A percentile compares a stretch with the other conserved stretches of the same genome.
These are phyloP conservation scores for Saturnia japonica DNA, from an alignment of 2,888 invertebrate species.

Conservation along the genomic window DNA sequence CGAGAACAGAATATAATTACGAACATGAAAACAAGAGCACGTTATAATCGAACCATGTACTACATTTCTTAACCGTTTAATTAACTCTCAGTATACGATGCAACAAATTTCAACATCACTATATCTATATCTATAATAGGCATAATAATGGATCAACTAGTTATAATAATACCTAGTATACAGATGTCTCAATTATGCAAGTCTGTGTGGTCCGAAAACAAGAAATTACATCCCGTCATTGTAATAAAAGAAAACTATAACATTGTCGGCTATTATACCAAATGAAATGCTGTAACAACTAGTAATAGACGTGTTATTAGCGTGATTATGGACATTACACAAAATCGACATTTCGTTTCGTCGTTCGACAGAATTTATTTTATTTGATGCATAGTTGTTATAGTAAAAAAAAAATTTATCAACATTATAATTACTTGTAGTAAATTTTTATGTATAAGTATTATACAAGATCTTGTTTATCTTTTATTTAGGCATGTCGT, in stretches of 20 bases:
- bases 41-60: slow-evolving; percentile 51
- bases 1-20: slow-evolving; percentile 61
- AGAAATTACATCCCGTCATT: slow-evolving; percentile 60
- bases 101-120: slow-evolving; percentile 46
- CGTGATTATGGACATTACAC: slow-evolving; percentile 65
- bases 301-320: slow-evolving; percentile 73
- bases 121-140: slow-evolving; percentile 32
- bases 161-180: slow-evolving; percentile 62
- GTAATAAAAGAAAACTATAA: slow-evolving; percentile 69
- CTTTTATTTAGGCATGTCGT: neutral
- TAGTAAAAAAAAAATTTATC: slow-evolving; percentile 14
- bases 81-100: slow-evolving; percentile 41
- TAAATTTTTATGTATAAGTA: neutral
- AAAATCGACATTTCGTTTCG: slow-evolving; percentile 64
- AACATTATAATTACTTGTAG: slow-evolving; percentile 11
- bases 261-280: slow-evolving; percentile 70
- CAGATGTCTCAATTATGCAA: slow-evolving; percentile 73
- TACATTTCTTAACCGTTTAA: slow-evolving; percentile 48
- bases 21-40: slow-evolving; percentile 64
- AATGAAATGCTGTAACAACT: slow-evolving; percentile 65
- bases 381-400: slow-evolving; percentile 26
- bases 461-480: neutral
- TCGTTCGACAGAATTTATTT: slow-evolving; percentile 44
- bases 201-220: slow-evolving; percentile 70
- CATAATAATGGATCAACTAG: slow-evolving; percentile 51